Base-by-base conservation (phyloP, 2,113 vertebrate genomes). In the Platycercus adscitus region DNA sequence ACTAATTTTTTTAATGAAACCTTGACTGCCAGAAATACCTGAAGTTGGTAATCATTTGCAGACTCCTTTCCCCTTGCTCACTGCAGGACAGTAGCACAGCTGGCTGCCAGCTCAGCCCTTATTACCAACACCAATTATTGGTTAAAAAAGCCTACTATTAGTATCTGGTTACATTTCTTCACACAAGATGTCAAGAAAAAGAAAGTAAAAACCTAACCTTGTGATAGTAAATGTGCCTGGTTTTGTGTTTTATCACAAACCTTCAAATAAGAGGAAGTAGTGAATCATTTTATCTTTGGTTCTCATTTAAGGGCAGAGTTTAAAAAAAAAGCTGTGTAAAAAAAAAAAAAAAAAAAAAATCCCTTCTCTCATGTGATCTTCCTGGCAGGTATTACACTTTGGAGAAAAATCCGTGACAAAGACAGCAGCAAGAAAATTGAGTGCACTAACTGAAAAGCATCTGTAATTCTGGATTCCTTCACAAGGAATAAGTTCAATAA, bases 1-100 rank as follows among this genome's bases (percentile, higher is more conserved):
- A 98, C 96, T 98, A 98, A 97, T 97, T 97, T 98, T 98, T 96
- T 84, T 90, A 97, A 98, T 97, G 95, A 98, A 97, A 94, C 78
- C 95, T 98, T 96, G 80, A 97, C 93, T 96, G 86, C 60, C 70
- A 97, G 96, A 94, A 91, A 95, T 93, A 94, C 89, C 97, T 93
- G 80, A 97, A 95, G 95, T 96, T 95, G 89, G 75, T 97, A 96
- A 97, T 97, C 88, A 96, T 97, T 79, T 81, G 65, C 94, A 76
- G 94, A 95, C 95, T 94, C 82, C 87, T 92, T 95, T 96, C 86
- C 60, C 60, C 88, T 96, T 93, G 93, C 68, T 96, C 97, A 41
- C 97, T 64, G 95, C 94, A 93, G 97, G 97, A 93, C 71, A 77
- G 69, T 76, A 84, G 88, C 97, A 95, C 98, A 98, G 97, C 96